A percentile compares a stretch with the other conserved stretches of the same genome.
Evolutionary conservation across 2,888 invertebrate genomes (phyloP).

Genomic region (Embidobia sp.): DNA sequence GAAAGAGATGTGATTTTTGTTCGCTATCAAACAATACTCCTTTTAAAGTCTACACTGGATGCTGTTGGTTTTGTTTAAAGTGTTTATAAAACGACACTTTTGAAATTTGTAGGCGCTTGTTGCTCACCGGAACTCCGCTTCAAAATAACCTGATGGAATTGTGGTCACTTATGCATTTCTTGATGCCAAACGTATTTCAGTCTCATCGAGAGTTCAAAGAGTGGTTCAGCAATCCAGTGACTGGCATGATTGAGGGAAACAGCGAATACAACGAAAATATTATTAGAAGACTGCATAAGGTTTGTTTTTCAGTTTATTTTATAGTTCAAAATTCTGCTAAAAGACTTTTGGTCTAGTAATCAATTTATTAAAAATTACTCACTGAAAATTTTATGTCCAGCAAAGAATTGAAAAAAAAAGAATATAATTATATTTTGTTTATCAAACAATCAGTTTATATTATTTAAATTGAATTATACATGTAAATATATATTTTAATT

Average conservation of each 20-base stretch:
- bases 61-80: constrained; percentile 32
- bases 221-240: constrained; percentile 99
- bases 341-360: too few species aligned
- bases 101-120: constrained; percentile 86
- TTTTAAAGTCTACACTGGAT: too few species aligned
- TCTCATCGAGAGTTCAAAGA: constrained; percentile 98
- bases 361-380: too few species aligned
- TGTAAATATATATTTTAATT: neutral
- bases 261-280: constrained; percentile 95
- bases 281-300: constrained; percentile 94
- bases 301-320: too few species aligned
- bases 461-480: constrained; percentile 13
- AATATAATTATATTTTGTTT: too few species aligned
- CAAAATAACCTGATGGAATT: constrained; percentile 98
- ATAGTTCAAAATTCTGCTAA: too few species aligned
- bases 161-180: constrained; percentile 99
- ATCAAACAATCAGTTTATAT: too few species aligned
- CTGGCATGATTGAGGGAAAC: constrained; percentile 97
- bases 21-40: too few species aligned
- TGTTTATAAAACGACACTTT: constrained; percentile 35
- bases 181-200: constrained; percentile 98
- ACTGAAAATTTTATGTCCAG: too few species aligned
- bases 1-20: too few species aligned
- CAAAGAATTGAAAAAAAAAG: too few species aligned
- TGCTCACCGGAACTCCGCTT: constrained; percentile 96